Percentiles rank a stretch among this genome's conserved stretches.
phyloP scores from a whole-genome alignment of 1,140 invertebrate species.

The Scylla paramamosain region DNA sequence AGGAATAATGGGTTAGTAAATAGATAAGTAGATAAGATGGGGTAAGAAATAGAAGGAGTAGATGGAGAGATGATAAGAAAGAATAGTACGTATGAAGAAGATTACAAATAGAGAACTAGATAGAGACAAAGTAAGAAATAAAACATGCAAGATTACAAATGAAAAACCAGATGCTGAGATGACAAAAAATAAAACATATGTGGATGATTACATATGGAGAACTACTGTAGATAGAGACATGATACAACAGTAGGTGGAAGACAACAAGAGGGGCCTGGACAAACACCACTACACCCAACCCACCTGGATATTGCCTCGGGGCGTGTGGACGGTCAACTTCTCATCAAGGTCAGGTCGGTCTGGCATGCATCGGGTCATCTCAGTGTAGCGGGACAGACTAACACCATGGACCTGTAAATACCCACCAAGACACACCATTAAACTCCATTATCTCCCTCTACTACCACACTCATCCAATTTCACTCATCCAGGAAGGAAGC shows the following conservation, averaged over 20 bases:
- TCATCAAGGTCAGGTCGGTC: slow-evolving; percentile 75
- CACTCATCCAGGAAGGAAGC: slow-evolving; percentile 50
- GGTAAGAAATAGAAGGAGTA: neutral
- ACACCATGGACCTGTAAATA: slow-evolving; percentile 83
- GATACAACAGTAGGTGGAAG: too few species aligned
- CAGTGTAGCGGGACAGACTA: slow-evolving; percentile 87
- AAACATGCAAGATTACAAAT: too few species aligned
- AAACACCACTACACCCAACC: neutral
- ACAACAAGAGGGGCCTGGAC: too few species aligned
- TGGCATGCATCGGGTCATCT: slow-evolving; percentile 84
- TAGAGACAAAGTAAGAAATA: too few species aligned
- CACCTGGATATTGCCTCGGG: slow-evolving; percentile 74
- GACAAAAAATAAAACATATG: neutral
- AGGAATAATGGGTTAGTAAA: neutral
- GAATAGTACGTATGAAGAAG: neutral
- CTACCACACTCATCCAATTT: too few species aligned
- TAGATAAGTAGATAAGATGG: too few species aligned
- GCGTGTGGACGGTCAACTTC: slow-evolving; percentile 75
- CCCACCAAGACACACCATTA: too few species aligned
- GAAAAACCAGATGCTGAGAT: neutral
- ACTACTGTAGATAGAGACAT: too few species aligned
- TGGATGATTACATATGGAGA: too few species aligned
- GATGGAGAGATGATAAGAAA: neutral
- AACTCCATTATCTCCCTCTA: too few species aligned
- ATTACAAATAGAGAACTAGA: neutral